These are phyloP conservation scores for Rotaria magnacalcarata DNA, from an alignment of 2,888 invertebrate species.

Conservation along the genomic window DNA sequence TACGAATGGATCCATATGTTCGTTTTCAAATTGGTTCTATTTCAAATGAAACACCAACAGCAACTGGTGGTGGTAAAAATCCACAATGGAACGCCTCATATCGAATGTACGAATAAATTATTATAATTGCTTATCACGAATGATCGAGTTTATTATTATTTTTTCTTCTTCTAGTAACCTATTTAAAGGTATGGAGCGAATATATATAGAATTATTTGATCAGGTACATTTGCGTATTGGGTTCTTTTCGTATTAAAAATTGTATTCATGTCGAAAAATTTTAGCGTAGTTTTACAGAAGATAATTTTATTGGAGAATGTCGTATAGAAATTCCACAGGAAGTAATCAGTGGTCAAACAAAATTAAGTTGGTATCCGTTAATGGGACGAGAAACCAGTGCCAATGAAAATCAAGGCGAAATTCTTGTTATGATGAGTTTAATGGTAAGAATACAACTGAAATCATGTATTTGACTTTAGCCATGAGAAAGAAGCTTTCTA, in stretches of 20 bases:
- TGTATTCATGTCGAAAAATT: constrained; percentile 44
- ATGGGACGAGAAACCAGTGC: constrained; percentile 90
- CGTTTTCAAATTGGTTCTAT: constrained; percentile 84
- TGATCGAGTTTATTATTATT: too few species aligned
- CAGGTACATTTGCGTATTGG: constrained; percentile 62
- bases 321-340: constrained; percentile 79
- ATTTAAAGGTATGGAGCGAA: constrained; percentile 78
- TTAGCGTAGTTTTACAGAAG: constrained; percentile 83
- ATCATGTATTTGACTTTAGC: too few species aligned
- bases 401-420: constrained; percentile 68
- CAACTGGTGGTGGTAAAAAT: constrained; percentile 85
- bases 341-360: constrained; percentile 76
- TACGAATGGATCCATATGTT: constrained; percentile 92
- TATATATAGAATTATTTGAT: constrained; percentile 89
- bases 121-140: too few species aligned
- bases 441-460: background rate
- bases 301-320: constrained; percentile 89
- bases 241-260: background rate
- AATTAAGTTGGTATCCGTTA: constrained; percentile 88
- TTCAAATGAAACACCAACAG: constrained; percentile 90
- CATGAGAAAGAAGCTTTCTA: too few species aligned
- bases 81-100: constrained; percentile 93
- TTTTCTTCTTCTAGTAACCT: constrained; percentile 66
- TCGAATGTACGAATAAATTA: constrained; percentile 68
- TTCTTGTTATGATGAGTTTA: background rate